Percentiles rank a stretch among this genome's conserved stretches.
Conservation (phyloP, 2,797 vertebrate genomes). For the Eospalax fontanierii region DNA sequence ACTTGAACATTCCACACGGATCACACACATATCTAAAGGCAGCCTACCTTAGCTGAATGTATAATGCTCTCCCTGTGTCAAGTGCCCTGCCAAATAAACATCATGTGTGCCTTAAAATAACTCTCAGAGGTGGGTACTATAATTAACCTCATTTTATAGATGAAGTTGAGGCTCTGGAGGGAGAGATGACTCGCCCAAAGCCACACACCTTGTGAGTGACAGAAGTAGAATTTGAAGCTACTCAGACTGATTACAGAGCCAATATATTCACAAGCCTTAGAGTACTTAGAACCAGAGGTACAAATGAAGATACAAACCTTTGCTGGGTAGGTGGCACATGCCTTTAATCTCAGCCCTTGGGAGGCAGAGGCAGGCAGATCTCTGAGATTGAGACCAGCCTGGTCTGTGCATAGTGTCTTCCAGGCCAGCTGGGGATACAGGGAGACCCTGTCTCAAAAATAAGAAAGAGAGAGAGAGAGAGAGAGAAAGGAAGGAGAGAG, state of each 20-base stretch:
- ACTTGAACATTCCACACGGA: background rate
- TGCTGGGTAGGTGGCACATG: no score
- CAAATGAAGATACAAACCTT: background rate
- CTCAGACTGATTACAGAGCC: background rate
- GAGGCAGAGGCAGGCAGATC: no score
- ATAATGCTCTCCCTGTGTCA: background rate
- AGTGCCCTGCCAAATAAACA: background rate
- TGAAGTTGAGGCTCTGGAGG: conserved; percentile 50
- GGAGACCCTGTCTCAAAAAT: no score
- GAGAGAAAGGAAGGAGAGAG: no score
- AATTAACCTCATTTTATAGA: conserved; percentile 55
- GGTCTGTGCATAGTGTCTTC: no score
- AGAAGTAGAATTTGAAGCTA: conserved; percentile 38
- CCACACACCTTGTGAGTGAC: conserved; percentile 38
- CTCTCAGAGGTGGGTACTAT: conserved; percentile 21
- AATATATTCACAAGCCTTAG: background rate
- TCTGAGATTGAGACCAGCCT: no score
- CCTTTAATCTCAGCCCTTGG: no score
- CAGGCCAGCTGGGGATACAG: no score
- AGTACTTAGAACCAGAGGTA: background rate
- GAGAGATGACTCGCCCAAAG: conserved; percentile 32
- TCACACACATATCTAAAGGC: no score
- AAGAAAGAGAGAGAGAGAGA: no score
- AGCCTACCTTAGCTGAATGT: background rate
- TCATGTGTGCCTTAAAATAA: conserved; percentile 74